Base-by-base conservation (phyloP, 2,888 invertebrate genomes). In the Plusia festucae region DNA sequence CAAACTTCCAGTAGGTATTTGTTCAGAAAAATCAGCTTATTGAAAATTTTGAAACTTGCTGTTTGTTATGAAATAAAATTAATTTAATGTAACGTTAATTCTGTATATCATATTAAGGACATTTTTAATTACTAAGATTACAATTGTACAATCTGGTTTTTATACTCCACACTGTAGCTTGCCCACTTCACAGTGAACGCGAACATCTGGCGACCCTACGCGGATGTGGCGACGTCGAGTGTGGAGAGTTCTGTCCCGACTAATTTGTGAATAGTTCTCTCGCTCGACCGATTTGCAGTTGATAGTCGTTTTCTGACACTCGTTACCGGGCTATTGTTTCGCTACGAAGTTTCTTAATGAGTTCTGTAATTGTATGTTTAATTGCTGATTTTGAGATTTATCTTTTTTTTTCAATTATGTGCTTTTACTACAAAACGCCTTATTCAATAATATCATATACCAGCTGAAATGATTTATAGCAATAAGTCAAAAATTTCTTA, bases 241-340 rank as follows among this genome's bases (percentile, higher is more conserved):
- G 85, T 85, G 88, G 85, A 86, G 85, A 88, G 88, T 87, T 87
- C 77, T 81, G 83, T 83, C 81, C 78, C 82, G 87, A 91, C 91
- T 91, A 92, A 92, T 92, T 92, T 91, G 89, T 86, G 90, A 88
- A 89, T 88, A 91, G 91, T 91, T 88, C 85, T 82, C 82, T 82
- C 84, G 76, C 69, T 71, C 81, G 83, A 85, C 85, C 85, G 86
- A 87, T 87, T 88, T 82, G 78, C 81, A 85, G 79, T 84, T 84
- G 86, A 87, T 87, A 85, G 86, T 87, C 83, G 84, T 85, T 87
- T 86, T 86, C 84, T 82, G 82, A 74, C 84, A 83, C 84, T 89
- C 89, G 88, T 89, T 89, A 88, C 78, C 70, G 73, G 63, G 46
- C 73, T 68, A 81, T 81, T 80, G 81, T 81, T 76, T 81, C 65